These are phyloP conservation scores for Isoperla grammatica DNA, from an alignment of 2,888 invertebrate species.

Conservation along the genomic window DNA sequence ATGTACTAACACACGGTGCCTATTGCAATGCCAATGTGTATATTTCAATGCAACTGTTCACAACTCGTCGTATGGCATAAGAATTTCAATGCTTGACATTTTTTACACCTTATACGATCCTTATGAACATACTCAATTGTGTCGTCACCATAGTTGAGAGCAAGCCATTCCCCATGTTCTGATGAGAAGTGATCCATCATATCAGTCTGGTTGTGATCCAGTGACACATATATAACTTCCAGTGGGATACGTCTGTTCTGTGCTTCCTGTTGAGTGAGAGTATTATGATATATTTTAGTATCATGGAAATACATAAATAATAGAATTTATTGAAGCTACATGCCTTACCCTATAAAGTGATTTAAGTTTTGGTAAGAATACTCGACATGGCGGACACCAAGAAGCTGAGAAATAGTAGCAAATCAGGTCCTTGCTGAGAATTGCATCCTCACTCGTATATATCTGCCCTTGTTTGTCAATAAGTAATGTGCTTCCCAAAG, in stretches of 20 bases:
- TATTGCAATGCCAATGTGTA: too few species aligned
- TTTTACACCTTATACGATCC: too few species aligned
- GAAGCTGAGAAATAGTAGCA: constrained; percentile 14
- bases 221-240: constrained; percentile 4
- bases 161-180: constrained; percentile 11
- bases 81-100: too few species aligned
- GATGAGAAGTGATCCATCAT: constrained; percentile 7
- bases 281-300: too few species aligned
- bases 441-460: not conserved
- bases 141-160: constrained; percentile 1
- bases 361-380: constrained; percentile 11
- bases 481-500: not conserved
- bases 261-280: not conserved
- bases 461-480: not conserved
- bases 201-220: not conserved
- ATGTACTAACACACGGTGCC: too few species aligned
- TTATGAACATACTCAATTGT: not conserved
- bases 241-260: not conserved
- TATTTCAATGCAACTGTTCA: too few species aligned
- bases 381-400: not conserved
- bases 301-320: too few species aligned
- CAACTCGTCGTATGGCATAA: too few species aligned
- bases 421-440: not conserved
- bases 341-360: constrained; percentile 3
- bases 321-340: too few species aligned